Base-by-base conservation (phyloP, 2,888 invertebrate species). In the Polydrusus tereticollis region DNA sequence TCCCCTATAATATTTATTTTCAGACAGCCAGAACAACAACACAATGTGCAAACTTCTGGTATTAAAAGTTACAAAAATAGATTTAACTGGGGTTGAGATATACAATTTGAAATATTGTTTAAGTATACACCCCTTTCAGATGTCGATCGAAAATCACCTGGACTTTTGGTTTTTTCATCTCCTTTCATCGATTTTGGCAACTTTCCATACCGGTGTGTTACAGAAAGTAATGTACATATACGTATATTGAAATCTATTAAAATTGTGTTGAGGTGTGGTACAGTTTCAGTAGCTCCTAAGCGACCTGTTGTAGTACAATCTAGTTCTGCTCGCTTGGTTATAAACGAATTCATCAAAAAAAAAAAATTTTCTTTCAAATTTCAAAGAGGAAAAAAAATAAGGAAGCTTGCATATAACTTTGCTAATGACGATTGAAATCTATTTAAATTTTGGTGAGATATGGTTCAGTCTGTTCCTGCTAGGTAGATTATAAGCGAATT, bases 1-100 rank as follows among this genome's bases (percentile, higher is more conserved):
- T 23, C 29, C 29, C 52, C 52, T 29, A 26, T 29, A 14, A 3
- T 50, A 23, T 50, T 50, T 52, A 52, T 52, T 16, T 52, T 47
- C 21, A n/a, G 12, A n/a, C n/a, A n/a, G n/a, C n/a, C n/a, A n/a
- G 16, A 29, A 26, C 16, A 52, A 14, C n/a, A n/a, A 52, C 52
- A 29, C 52, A 52, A 52, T 52, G 52, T 52, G 52, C 52, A 29
- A 52, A 29, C 52, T 52, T 52, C 26, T 52, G 52, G 52, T 21
- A 26, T 26, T 10, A 52, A 50, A 45, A 52, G 26, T 6, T 29
- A 52, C 29, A 52, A 52, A 52, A 52, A 52, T 29, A 52, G 52
- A 52, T 52, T 6, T 18, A 8, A 1, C 12, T 29, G 52, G 29
- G 29, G 52, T 26, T 26, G 16, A 29, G 52, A 26, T 29, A 52